phyloP scores from a whole-genome alignment of 2,888 invertebrate species.

The Diplazon laetatorius region DNA sequence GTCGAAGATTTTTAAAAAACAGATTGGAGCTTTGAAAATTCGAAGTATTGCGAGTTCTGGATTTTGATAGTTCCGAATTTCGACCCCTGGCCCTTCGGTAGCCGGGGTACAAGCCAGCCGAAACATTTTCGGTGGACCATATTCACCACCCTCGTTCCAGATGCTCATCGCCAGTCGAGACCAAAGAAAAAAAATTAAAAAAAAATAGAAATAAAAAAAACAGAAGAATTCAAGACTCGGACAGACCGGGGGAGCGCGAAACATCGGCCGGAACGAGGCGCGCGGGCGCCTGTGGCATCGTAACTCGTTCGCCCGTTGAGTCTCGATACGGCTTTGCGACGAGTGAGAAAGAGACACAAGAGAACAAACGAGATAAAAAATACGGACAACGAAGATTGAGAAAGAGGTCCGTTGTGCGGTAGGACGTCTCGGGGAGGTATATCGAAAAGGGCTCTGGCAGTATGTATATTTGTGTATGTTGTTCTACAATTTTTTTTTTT shows the following conservation, averaged over 20 bases:
- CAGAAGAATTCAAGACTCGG: slow-evolving; percentile 32
- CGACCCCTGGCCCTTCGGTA: no score
- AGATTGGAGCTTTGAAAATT: no score
- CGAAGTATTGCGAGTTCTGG: no score
- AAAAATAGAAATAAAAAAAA: slow-evolving; percentile 52
- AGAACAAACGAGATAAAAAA: slow-evolving; percentile 47
- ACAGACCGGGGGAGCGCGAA: slow-evolving; percentile 51
- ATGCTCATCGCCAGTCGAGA: slow-evolving; percentile 34
- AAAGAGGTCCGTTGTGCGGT: slow-evolving; percentile 49
- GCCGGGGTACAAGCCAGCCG: no score
- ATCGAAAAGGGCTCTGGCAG: slow-evolving; percentile 41
- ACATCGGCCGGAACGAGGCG: slow-evolving; percentile 61
- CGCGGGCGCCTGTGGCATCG: slow-evolving; percentile 67
- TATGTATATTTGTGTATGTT: no score
- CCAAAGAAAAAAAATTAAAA: slow-evolving; percentile 50
- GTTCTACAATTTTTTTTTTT: no score
- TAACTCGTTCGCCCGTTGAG: slow-evolving; percentile 66
- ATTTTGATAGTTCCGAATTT: no score
- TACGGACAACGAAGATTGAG: slow-evolving; percentile 32
- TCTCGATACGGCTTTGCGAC: slow-evolving; percentile 19
- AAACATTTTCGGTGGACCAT: slow-evolving; percentile 7
- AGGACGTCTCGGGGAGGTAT: slow-evolving; percentile 57
- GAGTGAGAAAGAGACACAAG: slow-evolving; percentile 57
- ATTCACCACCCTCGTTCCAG: slow-evolving; percentile 23
- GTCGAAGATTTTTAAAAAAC: no score